A percentile compares a stretch with the other conserved stretches of the same genome.
Evolutionary conservation across 1,140 invertebrate genomes (phyloP).

Genomic region (Aphelinus certus): DNA sequence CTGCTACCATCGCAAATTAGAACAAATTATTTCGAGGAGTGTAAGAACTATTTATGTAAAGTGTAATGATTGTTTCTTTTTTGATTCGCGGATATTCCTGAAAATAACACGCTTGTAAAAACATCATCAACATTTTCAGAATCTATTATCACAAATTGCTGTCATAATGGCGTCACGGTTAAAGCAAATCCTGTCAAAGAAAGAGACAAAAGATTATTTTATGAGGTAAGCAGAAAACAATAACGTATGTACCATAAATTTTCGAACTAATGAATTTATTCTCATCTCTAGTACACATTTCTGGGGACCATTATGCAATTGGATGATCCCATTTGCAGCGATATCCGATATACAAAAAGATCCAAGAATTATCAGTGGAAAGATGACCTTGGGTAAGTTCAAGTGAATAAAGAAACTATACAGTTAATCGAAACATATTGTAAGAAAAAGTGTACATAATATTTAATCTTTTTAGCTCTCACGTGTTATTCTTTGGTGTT

Average conservation of each 20-base stretch:
- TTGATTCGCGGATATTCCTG: no score
- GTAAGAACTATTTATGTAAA: no score
- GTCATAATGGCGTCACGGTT: constrained; percentile 43
- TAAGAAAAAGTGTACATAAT: background rate
- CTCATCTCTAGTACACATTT: constrained; percentile 81
- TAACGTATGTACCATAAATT: no score
- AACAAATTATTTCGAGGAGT: no score
- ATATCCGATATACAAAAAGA: constrained; percentile 91
- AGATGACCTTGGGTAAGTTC: constrained; percentile 89
- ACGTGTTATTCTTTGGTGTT: constrained; percentile 89
- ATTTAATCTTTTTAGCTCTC: constrained; percentile 75
- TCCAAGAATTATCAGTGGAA: constrained; percentile 93
- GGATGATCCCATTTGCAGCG: constrained; percentile 95
- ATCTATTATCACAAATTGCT: no score
- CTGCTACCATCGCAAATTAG: no score
- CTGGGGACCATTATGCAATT: constrained; percentile 95
- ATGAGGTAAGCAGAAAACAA: constrained; percentile 46
- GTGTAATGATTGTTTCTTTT: no score
- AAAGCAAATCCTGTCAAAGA: constrained; percentile 39
- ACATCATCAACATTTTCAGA: no score
- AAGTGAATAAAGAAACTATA: no score
- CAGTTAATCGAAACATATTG: background rate
- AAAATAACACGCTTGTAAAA: no score
- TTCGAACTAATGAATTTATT: no score
- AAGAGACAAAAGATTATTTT: constrained; percentile 50